phyloP scores from a whole-genome alignment of 1,140 invertebrate genomes.

The Diachasmimorpha longicaudata region DNA sequence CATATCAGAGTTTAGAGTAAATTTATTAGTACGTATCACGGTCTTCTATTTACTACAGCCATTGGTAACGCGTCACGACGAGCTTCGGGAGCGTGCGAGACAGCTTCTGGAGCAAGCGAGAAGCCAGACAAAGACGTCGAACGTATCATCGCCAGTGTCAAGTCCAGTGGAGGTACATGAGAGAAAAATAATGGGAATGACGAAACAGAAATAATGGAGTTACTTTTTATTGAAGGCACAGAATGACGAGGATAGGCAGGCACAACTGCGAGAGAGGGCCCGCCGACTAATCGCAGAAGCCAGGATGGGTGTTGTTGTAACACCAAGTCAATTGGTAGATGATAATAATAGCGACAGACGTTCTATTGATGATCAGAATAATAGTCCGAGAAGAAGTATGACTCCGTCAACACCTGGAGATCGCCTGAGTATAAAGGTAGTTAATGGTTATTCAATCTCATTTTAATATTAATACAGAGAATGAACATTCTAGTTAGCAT shows the following conservation, averaged over 20 bases:
- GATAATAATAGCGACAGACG: conserved; percentile 55
- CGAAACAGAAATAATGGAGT: conserved; percentile 2
- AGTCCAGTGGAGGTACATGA: conserved; percentile 62
- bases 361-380: conserved; percentile 58
- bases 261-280: conserved; percentile 84
- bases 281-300: conserved; percentile 89
- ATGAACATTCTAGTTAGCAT: too few species aligned
- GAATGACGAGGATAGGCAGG: conserved; percentile 84
- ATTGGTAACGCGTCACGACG: conserved; percentile 79
- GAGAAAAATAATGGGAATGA: not conserved
- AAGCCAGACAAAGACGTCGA: conserved; percentile 68
- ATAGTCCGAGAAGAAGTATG: conserved; percentile 59
- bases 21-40: too few species aligned
- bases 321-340: conserved; percentile 52
- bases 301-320: conserved; percentile 67
- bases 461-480: too few species aligned
- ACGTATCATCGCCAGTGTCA: conserved; percentile 47
- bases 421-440: conserved; percentile 54
- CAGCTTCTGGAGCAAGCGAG: conserved; percentile 87
- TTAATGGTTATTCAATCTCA: not conserved
- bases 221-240: conserved; percentile 43
- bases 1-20: not conserved
- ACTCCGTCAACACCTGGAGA: conserved; percentile 57
- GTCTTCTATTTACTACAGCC: conserved; percentile 64
- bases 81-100: conserved; percentile 88